A percentile compares a stretch with the other conserved stretches of the same genome.
phyloP scores from a whole-genome alignment of 1,140 invertebrate species.

The Forficula auricularia region DNA sequence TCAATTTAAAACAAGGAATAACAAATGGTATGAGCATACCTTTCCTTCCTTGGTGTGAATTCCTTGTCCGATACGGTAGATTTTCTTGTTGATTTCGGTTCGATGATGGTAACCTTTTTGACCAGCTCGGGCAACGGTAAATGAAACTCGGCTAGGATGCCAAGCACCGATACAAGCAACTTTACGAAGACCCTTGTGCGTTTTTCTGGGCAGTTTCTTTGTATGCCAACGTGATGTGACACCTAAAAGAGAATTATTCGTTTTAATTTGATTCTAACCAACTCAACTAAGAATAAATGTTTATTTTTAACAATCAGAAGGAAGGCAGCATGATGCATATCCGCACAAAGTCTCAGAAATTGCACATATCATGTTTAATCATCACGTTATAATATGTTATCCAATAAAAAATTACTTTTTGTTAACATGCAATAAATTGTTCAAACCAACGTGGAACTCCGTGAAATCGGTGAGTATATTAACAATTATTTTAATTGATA shows the following conservation, averaged over 20 bases:
- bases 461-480: no score
- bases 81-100: conserved; percentile 99
- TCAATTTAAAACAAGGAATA: background rate
- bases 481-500: no score
- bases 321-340: conserved; percentile 51
- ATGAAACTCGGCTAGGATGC: conserved; percentile 98
- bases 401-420: background rate
- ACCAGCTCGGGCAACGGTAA: conserved; percentile 97
- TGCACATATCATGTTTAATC: conserved; percentile 34
- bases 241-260: conserved; percentile 38
- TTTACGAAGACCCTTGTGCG: conserved; percentile 98
- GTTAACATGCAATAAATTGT: no score
- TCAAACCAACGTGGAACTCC: no score
- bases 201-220: conserved; percentile 98
- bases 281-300: no score
- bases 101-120: conserved; percentile 99
- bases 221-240: conserved; percentile 99
- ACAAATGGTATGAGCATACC: conserved; percentile 27
- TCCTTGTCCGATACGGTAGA: conserved; percentile 89
- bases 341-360: conserved; percentile 31
- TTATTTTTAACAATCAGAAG: conserved; percentile 35
- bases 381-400: conserved; percentile 24
- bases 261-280: conserved; percentile 2
- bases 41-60: conserved; percentile 92
- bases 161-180: conserved; percentile 99